These are phyloP conservation scores for Aphelinus atriplicis DNA, from an alignment of 1,140 invertebrate species.

Conservation along the genomic window DNA sequence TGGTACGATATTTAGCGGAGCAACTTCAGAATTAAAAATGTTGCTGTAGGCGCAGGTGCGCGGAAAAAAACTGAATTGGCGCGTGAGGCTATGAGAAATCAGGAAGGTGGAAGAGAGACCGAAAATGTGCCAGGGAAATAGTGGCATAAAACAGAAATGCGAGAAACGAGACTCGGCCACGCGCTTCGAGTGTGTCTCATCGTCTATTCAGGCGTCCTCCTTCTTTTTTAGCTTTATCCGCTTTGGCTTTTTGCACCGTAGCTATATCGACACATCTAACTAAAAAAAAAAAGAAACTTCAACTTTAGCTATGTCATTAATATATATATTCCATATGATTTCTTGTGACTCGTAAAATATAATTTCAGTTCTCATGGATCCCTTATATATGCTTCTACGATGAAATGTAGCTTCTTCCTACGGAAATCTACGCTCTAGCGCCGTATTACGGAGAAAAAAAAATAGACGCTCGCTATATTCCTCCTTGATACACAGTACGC, in stretches of 20 bases:
- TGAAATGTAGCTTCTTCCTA: no score
- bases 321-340: background rate
- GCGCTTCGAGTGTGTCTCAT: slow-evolving; percentile 22
- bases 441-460: background rate
- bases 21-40: no score
- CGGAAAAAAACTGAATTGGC: background rate
- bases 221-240: slow-evolving; percentile 21
- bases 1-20: no score
- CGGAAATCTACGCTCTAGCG: no score
- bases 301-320: slow-evolving; percentile 28
- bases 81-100: background rate
- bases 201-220: slow-evolving; percentile 4
- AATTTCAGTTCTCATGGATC: background rate
- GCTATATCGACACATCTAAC: slow-evolving; percentile 33
- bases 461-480: no score
- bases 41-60: no score
- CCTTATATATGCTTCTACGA: no score
- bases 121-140: background rate
- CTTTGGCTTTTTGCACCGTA: slow-evolving; percentile 24
- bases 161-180: background rate
- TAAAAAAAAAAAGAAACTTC: slow-evolving; percentile 35
- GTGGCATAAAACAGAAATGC: slow-evolving; percentile 16
- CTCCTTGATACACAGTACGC: no score
- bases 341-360: background rate
- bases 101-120: background rate